phyloP scores from a whole-genome alignment of 2,888 invertebrate genomes.

The Furcula furcula region DNA sequence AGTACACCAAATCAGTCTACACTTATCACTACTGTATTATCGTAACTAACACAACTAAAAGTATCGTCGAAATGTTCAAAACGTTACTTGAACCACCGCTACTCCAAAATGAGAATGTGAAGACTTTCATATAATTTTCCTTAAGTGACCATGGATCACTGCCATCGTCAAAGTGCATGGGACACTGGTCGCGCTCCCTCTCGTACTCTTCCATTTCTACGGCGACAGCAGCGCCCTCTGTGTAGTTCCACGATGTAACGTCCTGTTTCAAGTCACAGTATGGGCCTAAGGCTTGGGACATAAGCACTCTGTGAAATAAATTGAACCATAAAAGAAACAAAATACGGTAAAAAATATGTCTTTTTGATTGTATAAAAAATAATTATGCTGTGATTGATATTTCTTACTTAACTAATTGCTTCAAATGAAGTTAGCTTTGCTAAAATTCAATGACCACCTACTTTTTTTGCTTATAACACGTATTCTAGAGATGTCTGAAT shows the following conservation, averaged over 20 bases:
- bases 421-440: too few species aligned
- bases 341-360: too few species aligned
- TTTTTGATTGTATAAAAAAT: too few species aligned
- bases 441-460: too few species aligned
- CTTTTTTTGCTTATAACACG: too few species aligned
- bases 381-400: too few species aligned
- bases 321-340: too few species aligned
- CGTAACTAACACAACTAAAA: constrained; percentile 33
- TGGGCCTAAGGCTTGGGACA: constrained; percentile 94
- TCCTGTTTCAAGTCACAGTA: constrained; percentile 95
- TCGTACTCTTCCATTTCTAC: constrained; percentile 96
- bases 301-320: constrained; percentile 75
- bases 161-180: constrained; percentile 98
- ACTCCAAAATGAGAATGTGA: constrained; percentile 74
- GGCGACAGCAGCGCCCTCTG: constrained; percentile 96
- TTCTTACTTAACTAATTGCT: too few species aligned
- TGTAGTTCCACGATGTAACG: constrained; percentile 93
- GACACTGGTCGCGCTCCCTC: constrained; percentile 97
- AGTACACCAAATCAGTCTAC: constrained; percentile 20
- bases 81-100: constrained; percentile 38
- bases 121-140: constrained; percentile 87
- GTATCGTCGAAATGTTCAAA: constrained; percentile 34
- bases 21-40: constrained; percentile 34
- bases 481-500: too few species aligned
- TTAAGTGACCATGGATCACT: constrained; percentile 90